Conservation (phyloP, 2,888 invertebrate species). For the Scelioninae gen. 2 region DNA sequence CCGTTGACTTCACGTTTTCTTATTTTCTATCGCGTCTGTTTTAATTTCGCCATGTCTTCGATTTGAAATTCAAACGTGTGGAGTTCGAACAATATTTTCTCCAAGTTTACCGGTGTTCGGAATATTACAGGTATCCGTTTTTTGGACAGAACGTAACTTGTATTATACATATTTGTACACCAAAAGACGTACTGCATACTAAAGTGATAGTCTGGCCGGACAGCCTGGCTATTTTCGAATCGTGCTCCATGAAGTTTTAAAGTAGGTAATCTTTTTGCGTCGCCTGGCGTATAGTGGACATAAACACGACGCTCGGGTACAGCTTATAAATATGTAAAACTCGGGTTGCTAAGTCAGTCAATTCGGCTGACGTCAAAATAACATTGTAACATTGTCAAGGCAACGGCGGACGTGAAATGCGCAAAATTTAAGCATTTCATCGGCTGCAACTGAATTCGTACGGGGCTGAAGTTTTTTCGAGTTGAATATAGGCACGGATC, state of each 20-base stretch:
- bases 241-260: constrained; percentile 22
- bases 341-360: constrained; percentile 10
- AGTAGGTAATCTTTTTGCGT: constrained; percentile 33
- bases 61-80: too few relatives aligned
- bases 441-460: background rate
- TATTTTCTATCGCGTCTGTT: too few relatives aligned
- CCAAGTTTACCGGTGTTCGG: background rate
- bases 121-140: background rate
- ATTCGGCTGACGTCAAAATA: constrained; percentile 7
- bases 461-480: too few relatives aligned
- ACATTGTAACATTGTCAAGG: constrained; percentile 1
- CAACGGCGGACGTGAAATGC: background rate
- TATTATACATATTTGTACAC: constrained; percentile 19
- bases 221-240: constrained; percentile 8
- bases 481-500: too few relatives aligned
- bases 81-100: too few relatives aligned
- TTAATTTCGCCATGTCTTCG: too few relatives aligned
- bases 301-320: constrained; percentile 11
- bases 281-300: background rate
- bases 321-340: constrained; percentile 25
- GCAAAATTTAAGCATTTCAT: constrained; percentile 2
- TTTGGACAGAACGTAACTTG: background rate
- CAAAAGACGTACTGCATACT: constrained; percentile 19
- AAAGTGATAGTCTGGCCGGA: constrained; percentile 6
- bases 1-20: too few relatives aligned